These are phyloP conservation scores for Dreissena rostriformis DNA, from an alignment of 1,140 invertebrate species.

Conservation along the genomic window DNA sequence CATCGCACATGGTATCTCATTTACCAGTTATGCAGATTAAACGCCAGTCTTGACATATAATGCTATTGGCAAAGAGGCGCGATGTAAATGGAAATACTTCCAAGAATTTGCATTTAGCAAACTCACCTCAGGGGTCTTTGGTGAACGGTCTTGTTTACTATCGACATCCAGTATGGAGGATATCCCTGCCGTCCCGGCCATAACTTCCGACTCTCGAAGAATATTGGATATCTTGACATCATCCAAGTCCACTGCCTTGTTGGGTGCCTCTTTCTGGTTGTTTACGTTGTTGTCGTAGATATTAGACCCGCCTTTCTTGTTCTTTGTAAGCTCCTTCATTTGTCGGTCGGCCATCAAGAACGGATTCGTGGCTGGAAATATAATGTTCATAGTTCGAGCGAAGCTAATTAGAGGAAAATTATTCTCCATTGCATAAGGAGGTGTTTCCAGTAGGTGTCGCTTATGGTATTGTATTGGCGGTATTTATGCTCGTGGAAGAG, in stretches of 20 bases:
- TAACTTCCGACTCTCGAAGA: constrained; percentile 46
- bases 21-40: too few relatives aligned
- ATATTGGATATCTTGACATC: constrained; percentile 58
- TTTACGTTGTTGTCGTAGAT: constrained; percentile 1
- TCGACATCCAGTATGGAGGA: constrained; percentile 28
- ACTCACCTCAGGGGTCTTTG: background rate
- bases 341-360: constrained; percentile 47
- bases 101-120: background rate
- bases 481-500: too few relatives aligned
- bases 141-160: background rate
- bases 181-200: constrained; percentile 35
- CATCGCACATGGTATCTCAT: too few relatives aligned
- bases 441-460: too few relatives aligned
- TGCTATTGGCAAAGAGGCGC: too few relatives aligned
- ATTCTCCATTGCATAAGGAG: too few relatives aligned
- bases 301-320: constrained; percentile 24
- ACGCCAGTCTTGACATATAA: too few relatives aligned
- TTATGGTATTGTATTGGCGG: too few relatives aligned
- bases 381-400: too few relatives aligned
- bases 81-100: too few relatives aligned
- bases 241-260: constrained; percentile 40
- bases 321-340: constrained; percentile 32
- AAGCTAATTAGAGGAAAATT: too few relatives aligned
- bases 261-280: constrained; percentile 17
- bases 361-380: constrained; percentile 35